Percentiles rank a stretch among this genome's conserved stretches.
phyloP scores from a whole-genome alignment of 2,797 vertebrate genomes.

The Sebastes matsubarae region DNA sequence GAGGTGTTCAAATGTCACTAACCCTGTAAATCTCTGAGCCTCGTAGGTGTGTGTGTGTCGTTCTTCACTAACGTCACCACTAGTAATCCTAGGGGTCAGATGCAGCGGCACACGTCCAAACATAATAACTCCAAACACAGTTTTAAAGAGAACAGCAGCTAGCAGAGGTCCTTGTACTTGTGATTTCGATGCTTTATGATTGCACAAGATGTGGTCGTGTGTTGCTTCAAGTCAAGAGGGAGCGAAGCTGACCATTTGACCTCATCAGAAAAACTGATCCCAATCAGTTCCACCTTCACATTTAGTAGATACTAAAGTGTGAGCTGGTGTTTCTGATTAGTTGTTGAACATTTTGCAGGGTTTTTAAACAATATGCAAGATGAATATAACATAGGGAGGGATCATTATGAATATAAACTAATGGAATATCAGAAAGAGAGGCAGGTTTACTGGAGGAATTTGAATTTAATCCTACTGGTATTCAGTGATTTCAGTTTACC shows the following conservation, averaged over 20 bases:
- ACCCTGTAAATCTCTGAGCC: not conserved
- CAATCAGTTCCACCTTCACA: not conserved
- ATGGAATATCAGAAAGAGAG: not conserved
- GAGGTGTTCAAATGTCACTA: conserved; percentile 27
- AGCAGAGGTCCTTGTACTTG: not conserved
- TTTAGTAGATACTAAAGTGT: not conserved
- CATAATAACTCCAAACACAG: not conserved
- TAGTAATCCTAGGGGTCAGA: not conserved
- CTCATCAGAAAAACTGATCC: not conserved
- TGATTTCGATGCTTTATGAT: not conserved
- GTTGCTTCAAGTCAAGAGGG: not conserved
- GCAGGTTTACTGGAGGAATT: not conserved
- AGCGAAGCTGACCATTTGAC: not conserved
- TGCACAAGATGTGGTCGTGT: not conserved
- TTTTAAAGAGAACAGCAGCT: not conserved
- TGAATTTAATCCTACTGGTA: not conserved
- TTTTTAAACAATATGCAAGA: not conserved
- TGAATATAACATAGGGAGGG: not conserved
- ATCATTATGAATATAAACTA: not conserved
- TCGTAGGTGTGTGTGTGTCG: not conserved
- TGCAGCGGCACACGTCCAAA: not conserved
- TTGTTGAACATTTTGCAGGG: not conserved
- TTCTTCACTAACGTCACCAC: not conserved
- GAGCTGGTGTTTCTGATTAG: not conserved
- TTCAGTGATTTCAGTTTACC: not conserved